Base-by-base conservation (phyloP, 2,888 invertebrate species). In the Agrochola circellaris region DNA sequence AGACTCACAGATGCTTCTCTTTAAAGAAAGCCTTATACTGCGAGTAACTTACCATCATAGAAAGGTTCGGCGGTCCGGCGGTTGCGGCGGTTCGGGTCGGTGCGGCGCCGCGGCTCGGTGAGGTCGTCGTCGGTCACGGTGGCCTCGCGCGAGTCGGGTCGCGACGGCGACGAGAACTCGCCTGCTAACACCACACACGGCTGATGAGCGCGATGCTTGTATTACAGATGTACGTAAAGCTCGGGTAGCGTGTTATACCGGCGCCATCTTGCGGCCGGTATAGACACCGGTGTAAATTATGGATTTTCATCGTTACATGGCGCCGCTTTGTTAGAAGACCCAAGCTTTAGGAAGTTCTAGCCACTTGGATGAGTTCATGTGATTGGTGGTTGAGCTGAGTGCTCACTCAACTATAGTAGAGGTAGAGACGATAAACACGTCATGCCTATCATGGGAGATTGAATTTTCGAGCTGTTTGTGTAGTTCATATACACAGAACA, bases 121-220 rank as follows among this genome's bases (percentile, higher is more conserved):
- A 86, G 87, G 82, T 95, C 95, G 81, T 95, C 96, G 90, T 95
- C 96, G 17, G 94, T 94, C 83, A 90, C 93, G 60, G 91, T 88
- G 78, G 94, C 92, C 84, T 95, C 95, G 86, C 96, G 94, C 56
- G 95, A 95, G 54, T 93, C 95, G 60, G 95, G 90, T 42, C 95
- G 94, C 38, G 95, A 93, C 83, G 94, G 92, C 30, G 93, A 91
- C 82, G 95, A 95, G 88, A 91, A 92, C 71, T 95, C 95, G 68
- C 93, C 95, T 94, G 89, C 65, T 54, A 56, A 79, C 51, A 80
- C 45, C 67, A 77, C 66, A 79, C 30, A 64, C 34, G 20, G 30
- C n/a, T 6, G 13, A 23, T 77, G 15, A 78, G 48, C 48, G n/a
- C 26, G 15, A 26, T n/a, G 34, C 64, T 81, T 71, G n/a, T 11